phyloP scores from a whole-genome alignment of 2,797 vertebrate species.

The Momotus momota region DNA sequence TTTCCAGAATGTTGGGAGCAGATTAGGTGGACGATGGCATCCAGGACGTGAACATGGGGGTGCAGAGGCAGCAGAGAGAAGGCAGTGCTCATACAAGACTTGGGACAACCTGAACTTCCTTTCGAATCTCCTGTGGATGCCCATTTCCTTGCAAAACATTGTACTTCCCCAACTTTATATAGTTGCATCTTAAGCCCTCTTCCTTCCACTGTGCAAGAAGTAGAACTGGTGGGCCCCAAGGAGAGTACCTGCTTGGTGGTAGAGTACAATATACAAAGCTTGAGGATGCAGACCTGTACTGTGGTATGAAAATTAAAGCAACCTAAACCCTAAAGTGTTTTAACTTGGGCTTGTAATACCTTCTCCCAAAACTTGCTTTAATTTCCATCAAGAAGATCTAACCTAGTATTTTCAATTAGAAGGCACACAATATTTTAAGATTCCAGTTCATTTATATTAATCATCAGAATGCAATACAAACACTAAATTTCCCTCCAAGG shows the following conservation, averaged over 20 bases:
- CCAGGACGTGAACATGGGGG: not conserved
- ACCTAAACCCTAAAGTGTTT: not conserved
- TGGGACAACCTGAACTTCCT: not conserved
- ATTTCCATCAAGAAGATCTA: not conserved
- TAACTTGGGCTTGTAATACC: not conserved
- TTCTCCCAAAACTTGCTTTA: not conserved
- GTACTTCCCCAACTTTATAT: not conserved
- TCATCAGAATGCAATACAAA: conserved; percentile 4
- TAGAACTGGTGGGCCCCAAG: not conserved
- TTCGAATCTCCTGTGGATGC: not conserved
- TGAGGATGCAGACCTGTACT: not conserved
- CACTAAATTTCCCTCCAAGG: conserved; percentile 5
- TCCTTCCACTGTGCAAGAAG: not conserved
- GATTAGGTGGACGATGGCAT: not conserved
- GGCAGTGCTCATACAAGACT: not conserved
- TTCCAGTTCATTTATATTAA: conserved; percentile 3
- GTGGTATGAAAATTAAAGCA: not conserved
- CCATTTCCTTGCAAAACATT: not conserved
- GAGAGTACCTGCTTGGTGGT: not conserved
- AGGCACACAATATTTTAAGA: not conserved
- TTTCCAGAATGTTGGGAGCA: conserved; percentile 7
- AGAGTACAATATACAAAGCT: not conserved
- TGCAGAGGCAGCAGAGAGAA: not conserved
- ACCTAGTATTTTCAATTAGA: not conserved
- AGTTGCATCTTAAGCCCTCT: not conserved